Evolutionary conservation across 2,797 vertebrate genomes (phyloP), one percentile per base, ranked within the genome.

Genomic region (Borostomias antarcticus): DNA sequence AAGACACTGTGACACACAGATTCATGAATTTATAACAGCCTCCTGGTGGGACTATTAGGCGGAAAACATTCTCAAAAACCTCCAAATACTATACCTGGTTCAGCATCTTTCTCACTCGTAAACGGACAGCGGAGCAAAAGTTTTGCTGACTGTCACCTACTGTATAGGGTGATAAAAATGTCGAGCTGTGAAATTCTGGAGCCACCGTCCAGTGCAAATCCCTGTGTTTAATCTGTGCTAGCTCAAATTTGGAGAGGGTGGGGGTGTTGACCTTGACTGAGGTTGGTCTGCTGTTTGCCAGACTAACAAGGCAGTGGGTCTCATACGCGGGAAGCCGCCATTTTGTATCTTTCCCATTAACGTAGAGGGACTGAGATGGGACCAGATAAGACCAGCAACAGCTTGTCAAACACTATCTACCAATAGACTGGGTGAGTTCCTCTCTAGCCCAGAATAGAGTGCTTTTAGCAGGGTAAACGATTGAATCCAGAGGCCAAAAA

Each of bases 81-180:
- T 23, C 26, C 26, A 17, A 50, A 69, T 35, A 51, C 8, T 53
- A 17, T 6, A 19, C 63, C 48, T n/a, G n/a, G n/a, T 62, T 61
- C 37, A 61, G 57, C 47, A 60, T 61, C 40, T 52, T 63, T 58
- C 37, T 25, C 21, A 59, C 54, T 61, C 11, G 1, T 58, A 26
- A 64, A 1, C 37, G 47, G 56, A 40, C 54, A 77, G 60, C 64
- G 57, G 35, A 30, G 54, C 65, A 43, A 13, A 11, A 62, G 29
- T 77, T 86, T 51, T 76, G 84, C 77, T 83, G 82, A 83, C 72
- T 60, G 10, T 57, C 66, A 65, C 59, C 64, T 50, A 21, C 19
- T 5, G 19, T 11, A 9, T 50, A 50, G 47, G 73, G 69, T 74
- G 82, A 77, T 82, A 78, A 81, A 56, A 82, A 74, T 70, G 65